Evolutionary conservation across 2,888 invertebrate genomes (phyloP), one percentile per base, ranked within the genome.

Genomic region (Cabera pusaria): DNA sequence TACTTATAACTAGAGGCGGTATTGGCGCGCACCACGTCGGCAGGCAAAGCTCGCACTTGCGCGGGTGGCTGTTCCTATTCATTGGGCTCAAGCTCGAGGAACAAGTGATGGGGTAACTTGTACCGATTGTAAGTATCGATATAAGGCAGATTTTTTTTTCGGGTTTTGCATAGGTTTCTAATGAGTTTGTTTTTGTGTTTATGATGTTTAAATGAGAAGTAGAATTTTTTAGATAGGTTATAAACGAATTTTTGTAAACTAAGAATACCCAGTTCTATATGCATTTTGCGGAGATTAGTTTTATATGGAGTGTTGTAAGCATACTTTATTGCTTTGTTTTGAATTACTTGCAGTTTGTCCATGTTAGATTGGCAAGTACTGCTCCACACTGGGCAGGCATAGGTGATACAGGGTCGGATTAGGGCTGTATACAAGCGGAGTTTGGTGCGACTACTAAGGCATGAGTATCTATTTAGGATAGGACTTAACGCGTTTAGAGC

Each of bases 401-500:
- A 25, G 2, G 25, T 25, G 16, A 25, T 16, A 7, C 14, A 25
- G 2, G 25, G 25, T 6, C 25, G 25, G 7, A 25, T 16, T 6
- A 25, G 9, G 6, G 26, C 7, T 2, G 8, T 6, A 5, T 17
- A 7, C 3, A 17, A 8, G 1, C 17, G 3, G 3, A 16, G 8
- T 6, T 26, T 26, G 3, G 18, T 27, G 9, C 1, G 3, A 6
- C 9, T 18, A 9, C 27, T 18, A 6, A 27, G 17, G 9, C 9
- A 8, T 2, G 27, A 27, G 2, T 7, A 5, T 18, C 9, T 17
- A 8, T 27, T 27, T 5, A 27, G 18, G 4, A 27, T 5, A 3
- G 27, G 27, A 4, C 18, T 18, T 6, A 32, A 8, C 3, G 22
- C 31, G 10, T 22, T 31, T 2, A 31, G 6, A 4, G 31, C 22